A percentile compares a stretch with the other conserved stretches of the same genome.
Evolutionary conservation across 2,113 vertebrate genomes (phyloP).

Genomic region (Alouatta palliata): DNA sequence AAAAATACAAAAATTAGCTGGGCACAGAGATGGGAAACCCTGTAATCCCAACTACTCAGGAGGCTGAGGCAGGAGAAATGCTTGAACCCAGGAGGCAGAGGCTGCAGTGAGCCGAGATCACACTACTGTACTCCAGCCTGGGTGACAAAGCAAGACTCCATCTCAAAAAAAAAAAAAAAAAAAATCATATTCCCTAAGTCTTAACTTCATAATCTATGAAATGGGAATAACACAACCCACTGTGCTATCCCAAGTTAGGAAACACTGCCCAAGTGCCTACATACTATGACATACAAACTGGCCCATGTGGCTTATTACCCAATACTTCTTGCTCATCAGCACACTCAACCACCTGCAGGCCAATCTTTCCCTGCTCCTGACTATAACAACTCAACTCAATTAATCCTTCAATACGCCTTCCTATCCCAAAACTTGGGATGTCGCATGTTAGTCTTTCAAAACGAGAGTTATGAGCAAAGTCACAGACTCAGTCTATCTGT

Average conservation of each 20-base stretch:
- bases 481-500: not conserved
- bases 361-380: not conserved
- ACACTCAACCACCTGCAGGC: not conserved
- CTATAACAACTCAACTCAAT: not conserved
- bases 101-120: too few species aligned
- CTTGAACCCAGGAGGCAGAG: too few species aligned
- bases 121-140: too few species aligned
- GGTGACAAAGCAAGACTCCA: too few species aligned
- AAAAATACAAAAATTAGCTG: too few species aligned
- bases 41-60: too few species aligned
- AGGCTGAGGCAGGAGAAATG: too few species aligned
- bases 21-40: too few species aligned
- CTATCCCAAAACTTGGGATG: not conserved
- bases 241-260: not conserved
- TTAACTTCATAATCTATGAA: constrained; percentile 8
- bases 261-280: not conserved
- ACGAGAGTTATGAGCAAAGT: not conserved
- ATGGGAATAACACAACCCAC: not conserved
- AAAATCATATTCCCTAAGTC: not conserved
- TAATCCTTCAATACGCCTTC: not conserved
- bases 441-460: not conserved
- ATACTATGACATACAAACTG: not conserved
- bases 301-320: not conserved
- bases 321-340: not conserved
- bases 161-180: too few species aligned